These are phyloP conservation scores for Bombus fervidus DNA, from an alignment of 1,140 invertebrate species.

Conservation along the genomic window DNA sequence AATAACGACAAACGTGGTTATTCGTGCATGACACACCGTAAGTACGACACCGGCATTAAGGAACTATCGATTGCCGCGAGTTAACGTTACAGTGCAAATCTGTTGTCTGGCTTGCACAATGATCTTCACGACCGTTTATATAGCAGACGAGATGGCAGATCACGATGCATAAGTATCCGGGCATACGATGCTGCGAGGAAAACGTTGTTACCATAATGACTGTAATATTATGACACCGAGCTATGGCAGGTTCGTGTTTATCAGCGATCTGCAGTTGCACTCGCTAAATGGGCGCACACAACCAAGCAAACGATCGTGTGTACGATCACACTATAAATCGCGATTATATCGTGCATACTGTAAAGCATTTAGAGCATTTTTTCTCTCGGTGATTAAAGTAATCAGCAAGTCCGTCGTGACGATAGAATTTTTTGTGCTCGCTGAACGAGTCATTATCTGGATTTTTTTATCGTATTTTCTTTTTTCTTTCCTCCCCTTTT, in stretches of 20 bases:
- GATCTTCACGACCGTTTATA: slow-evolving; percentile 39
- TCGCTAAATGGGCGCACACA: slow-evolving; percentile 11
- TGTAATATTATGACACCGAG: slow-evolving; percentile 62
- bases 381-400: slow-evolving; percentile 21
- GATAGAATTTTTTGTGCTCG: not conserved
- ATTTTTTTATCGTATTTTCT: slow-evolving; percentile 6
- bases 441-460: slow-evolving; percentile 17
- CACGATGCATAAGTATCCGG: slow-evolving; percentile 31
- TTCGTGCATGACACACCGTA: not conserved
- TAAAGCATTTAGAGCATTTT: slow-evolving; percentile 27
- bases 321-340: not conserved
- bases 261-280: slow-evolving; percentile 65
- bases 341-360: slow-evolving; percentile 40
- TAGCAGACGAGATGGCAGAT: slow-evolving; percentile 49
- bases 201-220: slow-evolving; percentile 61
- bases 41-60: not conserved
- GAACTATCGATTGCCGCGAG: slow-evolving; percentile 1
- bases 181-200: slow-evolving; percentile 30
- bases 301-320: not conserved
- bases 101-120: slow-evolving; percentile 8
- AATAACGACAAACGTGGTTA: not conserved
- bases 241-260: slow-evolving; percentile 54
- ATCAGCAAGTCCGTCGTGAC: slow-evolving; percentile 26
- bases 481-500: too few species aligned
- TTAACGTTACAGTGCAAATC: slow-evolving; percentile 15